phyloP scores from a whole-genome alignment of 2,113 vertebrate genomes.

The Passer montanus region DNA sequence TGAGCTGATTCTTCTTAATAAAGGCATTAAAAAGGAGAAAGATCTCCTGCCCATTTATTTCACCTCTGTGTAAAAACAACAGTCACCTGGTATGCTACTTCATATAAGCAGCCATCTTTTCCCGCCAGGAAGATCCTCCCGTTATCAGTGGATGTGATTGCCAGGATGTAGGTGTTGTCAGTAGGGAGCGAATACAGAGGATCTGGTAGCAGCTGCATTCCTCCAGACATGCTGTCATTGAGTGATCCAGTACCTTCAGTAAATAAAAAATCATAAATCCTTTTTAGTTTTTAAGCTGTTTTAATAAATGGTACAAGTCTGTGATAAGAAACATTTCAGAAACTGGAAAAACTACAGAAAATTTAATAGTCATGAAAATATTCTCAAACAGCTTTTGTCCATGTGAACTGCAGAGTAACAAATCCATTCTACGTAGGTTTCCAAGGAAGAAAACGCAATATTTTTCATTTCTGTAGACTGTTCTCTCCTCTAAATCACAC shows the following conservation, averaged over 20 bases:
- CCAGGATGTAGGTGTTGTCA: constrained; percentile 92
- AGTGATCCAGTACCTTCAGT: constrained; percentile 71
- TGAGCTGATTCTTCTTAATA: too few species aligned
- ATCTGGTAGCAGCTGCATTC: constrained; percentile 95
- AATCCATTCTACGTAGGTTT: background rate
- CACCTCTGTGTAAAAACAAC: background rate
- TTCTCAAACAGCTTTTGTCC: background rate
- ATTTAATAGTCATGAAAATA: background rate
- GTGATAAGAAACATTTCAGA: background rate
- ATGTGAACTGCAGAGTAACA: background rate
- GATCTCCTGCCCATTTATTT: too few species aligned
- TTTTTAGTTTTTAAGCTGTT: background rate
- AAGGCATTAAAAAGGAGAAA: too few species aligned
- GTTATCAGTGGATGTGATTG: constrained; percentile 89
- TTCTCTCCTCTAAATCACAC: background rate
- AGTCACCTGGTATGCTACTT: constrained; percentile 90
- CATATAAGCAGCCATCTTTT: constrained; percentile 96
- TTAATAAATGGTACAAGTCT: background rate
- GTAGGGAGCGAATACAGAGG: constrained; percentile 95
- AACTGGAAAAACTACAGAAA: background rate
- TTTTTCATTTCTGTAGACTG: background rate
- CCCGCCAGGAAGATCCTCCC: constrained; percentile 96
- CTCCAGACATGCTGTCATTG: constrained; percentile 93
- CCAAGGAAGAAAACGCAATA: background rate
- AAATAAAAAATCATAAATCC: background rate